These are phyloP conservation scores for Callithrix jacchus DNA, from an alignment of 2,113 vertebrate genomes.

Conservation along the genomic window DNA sequence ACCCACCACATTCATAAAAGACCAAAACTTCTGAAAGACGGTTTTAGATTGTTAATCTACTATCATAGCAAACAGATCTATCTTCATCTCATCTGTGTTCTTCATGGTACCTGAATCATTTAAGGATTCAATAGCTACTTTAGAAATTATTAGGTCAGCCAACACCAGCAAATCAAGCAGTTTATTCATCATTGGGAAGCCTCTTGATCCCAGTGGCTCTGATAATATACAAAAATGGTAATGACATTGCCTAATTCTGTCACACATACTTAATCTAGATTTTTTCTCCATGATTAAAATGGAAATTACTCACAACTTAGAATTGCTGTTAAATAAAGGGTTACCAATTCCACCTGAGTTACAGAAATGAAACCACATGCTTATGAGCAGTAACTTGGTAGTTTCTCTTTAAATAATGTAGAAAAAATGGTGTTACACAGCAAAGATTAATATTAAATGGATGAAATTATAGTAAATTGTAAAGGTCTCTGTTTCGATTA, in stretches of 20 bases:
- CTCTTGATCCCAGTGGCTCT: neutral
- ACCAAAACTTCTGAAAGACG: neutral
- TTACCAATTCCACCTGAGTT: constrained; percentile 42
- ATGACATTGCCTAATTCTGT: neutral
- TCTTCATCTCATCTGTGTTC: neutral
- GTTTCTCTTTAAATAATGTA: neutral
- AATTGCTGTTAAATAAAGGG: constrained; percentile 37
- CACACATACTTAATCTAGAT: constrained; percentile 10
- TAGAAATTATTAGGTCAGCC: neutral
- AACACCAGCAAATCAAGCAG: neutral
- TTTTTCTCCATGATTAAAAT: constrained; percentile 30
- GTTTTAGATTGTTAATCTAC: neutral
- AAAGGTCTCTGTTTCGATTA: neutral
- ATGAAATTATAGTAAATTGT: neutral
- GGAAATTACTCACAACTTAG: constrained; percentile 26
- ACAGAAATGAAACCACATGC: neutral
- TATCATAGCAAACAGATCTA: neutral
- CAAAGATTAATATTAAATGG: neutral
- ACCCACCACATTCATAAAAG: neutral
- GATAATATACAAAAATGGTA: neutral
- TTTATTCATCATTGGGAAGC: neutral
- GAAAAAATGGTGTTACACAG: neutral
- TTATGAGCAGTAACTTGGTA: neutral
- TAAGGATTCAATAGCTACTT: neutral
- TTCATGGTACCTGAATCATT: neutral